Base-by-base conservation (phyloP, 64 coral and sea anemone genomes). In the Montipora cactus region DNA sequence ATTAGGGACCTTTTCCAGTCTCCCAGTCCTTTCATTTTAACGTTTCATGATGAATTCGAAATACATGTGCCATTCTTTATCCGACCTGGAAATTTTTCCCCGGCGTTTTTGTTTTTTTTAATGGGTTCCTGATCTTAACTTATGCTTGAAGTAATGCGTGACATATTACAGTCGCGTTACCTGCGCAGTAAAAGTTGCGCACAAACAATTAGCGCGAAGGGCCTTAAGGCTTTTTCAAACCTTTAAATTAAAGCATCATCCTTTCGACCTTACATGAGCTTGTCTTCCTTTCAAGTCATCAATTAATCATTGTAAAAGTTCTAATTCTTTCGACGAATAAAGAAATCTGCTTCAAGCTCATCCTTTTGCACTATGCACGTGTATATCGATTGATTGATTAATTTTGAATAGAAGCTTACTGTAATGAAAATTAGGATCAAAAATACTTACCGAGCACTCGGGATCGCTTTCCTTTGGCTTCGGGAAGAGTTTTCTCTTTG, bases 391-490 rank as follows among this genome's bases (percentile, higher is more conserved):
- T 64, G 59, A 64, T 1, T 64, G 59, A 64, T 64, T 25, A 25
- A 25, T 64, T 64, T 15, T 7, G 59, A 64, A 64, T 64, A 64
- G 59, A 64, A 64, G 59, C 59, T 64, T 64, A 64, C 59, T 14
- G 59, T 64, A 64, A 64, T 11, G 59, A 64, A 64, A 64, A 64
- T 64, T 64, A 64, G 59, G 59, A 64, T 64, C 59, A 64, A 64
- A 64, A 64, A 64, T 46, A 46, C 75, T 77, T 47, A 77, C 75
- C 37, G 44, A 77, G 47, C 75, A 77, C 75, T 44, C 75, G 45
- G 75, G 75, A 77, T 77, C 75, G 13, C 75, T 64, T 64, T 64
- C 59, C 13, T 64, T 64, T 64, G 59, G 59, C 59, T 64, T 64
- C 14, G 14, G 13, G 45, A 77, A 77, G 22, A 77, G 75, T 77